Evolutionary conservation across 1,140 invertebrate genomes (phyloP).

Genomic region (Acromyrmex echinatior): DNA sequence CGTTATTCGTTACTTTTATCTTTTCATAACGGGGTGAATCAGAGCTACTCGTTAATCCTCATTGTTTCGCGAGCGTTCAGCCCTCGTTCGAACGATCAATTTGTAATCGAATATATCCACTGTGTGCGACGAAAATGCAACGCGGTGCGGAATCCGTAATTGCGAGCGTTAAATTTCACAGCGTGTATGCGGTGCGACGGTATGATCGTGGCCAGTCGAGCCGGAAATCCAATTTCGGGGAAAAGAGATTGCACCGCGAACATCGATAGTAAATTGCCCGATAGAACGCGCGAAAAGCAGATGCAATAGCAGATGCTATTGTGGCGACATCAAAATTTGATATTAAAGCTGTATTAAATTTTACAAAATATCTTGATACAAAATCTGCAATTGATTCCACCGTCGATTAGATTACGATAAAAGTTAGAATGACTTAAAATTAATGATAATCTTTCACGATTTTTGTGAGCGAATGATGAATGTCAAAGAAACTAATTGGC

Average conservation of each 20-base stretch:
- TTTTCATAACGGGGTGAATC: conserved; percentile 58
- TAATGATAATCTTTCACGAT: background rate
- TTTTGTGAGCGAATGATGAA: background rate
- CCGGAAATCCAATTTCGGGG: conserved; percentile 53
- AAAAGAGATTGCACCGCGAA: conserved; percentile 51
- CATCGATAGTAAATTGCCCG: conserved; percentile 18
- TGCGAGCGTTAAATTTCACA: conserved; percentile 66
- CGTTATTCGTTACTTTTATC: conserved; percentile 60
- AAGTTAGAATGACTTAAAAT: background rate
- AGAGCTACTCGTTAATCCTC: conserved; percentile 60
- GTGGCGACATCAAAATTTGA: conserved; percentile 16
- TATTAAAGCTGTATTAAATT: conserved; percentile 36
- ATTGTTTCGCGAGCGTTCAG: conserved; percentile 59
- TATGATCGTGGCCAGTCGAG: conserved; percentile 47
- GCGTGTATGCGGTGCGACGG: conserved; percentile 46
- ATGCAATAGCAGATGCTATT: conserved; percentile 46
- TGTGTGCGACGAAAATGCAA: conserved; percentile 50
- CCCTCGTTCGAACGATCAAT: conserved; percentile 56
- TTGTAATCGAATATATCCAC: conserved; percentile 63
- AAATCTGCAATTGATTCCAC: background rate
- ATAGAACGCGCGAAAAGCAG: conserved; percentile 34
- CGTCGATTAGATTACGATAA: background rate
- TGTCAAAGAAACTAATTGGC: background rate
- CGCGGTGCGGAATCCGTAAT: conserved; percentile 45
- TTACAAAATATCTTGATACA: background rate